Conservation (phyloP, 2,888 invertebrate species). For the Apodemia hepburni region DNA sequence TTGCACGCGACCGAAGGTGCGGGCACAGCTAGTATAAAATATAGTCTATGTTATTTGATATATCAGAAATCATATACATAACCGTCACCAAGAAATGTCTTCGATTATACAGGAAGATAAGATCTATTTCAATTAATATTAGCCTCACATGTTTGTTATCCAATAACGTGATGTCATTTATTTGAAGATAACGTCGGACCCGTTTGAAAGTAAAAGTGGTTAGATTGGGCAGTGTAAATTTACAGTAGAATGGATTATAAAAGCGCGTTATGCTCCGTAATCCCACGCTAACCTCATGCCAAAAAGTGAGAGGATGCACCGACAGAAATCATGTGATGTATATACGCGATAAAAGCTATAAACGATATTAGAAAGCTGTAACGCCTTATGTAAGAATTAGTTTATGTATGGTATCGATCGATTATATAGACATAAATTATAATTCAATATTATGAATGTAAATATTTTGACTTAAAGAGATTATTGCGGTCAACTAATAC, state of each 20-base stretch:
- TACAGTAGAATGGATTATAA: slow-evolving; percentile 57
- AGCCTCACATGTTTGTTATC: not conserved
- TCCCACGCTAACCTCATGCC: slow-evolving; percentile 39
- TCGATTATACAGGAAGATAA: not conserved
- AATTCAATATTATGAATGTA: no score
- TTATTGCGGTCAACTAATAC: no score
- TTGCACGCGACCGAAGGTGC: no score
- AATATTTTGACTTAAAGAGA: no score
- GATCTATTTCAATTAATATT: not conserved
- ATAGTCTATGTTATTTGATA: no score
- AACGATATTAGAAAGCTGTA: slow-evolving; percentile 21
- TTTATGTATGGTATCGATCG: slow-evolving; percentile 7
- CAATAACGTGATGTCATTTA: slow-evolving; percentile 27
- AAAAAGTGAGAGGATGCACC: slow-evolving; percentile 63
- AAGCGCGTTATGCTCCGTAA: slow-evolving; percentile 39
- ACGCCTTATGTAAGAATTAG: slow-evolving; percentile 14
- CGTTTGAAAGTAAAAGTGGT: slow-evolving; percentile 71
- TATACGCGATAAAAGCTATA: slow-evolving; percentile 15
- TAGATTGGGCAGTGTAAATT: slow-evolving; percentile 54
- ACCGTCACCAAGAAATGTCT: no score
- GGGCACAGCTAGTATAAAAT: no score
- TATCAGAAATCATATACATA: not conserved
- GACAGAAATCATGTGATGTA: slow-evolving; percentile 32
- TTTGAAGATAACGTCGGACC: slow-evolving; percentile 27
- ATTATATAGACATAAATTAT: not conserved